phyloP scores from a whole-genome alignment of 64 coral and sea anemone species.

The Acropora tenuis region DNA sequence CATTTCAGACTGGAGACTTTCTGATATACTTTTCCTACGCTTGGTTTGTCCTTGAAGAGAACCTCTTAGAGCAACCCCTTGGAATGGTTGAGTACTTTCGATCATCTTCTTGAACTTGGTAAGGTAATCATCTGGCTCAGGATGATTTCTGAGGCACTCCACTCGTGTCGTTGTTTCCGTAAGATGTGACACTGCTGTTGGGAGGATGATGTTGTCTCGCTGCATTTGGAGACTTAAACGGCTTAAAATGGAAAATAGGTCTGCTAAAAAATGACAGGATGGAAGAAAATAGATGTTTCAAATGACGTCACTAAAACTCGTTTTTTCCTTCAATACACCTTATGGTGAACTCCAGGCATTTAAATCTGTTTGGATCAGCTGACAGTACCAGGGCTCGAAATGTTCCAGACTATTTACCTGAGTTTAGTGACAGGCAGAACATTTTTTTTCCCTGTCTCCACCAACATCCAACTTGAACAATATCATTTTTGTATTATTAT shows the following conservation, averaged over 20 bases:
- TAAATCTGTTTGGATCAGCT: too few relatives aligned
- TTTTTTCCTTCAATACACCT: too few relatives aligned
- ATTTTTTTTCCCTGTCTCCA: neutral
- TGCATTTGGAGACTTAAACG: constrained; percentile 7
- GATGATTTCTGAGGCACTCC: neutral
- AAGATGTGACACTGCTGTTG: constrained; percentile 17
- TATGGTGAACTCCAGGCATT: too few relatives aligned
- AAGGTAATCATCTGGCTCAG: neutral
- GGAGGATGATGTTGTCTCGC: constrained; percentile 7
- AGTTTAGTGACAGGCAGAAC: neutral
- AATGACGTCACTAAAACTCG: too few relatives aligned
- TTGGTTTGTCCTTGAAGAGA: constrained; percentile 11
- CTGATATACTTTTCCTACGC: neutral
- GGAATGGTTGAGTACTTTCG: neutral
- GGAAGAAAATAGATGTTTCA: neutral
- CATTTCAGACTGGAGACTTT: constrained; percentile 12
- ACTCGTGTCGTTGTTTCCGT: neutral
- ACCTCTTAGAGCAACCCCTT: neutral
- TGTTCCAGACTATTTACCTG: constrained; percentile 9
- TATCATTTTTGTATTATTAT: constrained; percentile 17
- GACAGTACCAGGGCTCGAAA: neutral
- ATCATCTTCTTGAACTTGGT: neutral
- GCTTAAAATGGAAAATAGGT: neutral
- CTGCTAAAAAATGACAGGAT: constrained; percentile 35
- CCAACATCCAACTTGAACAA: constrained; percentile 38